These are phyloP conservation scores for Takifugu rubripes DNA, from an alignment of 2,797 vertebrate species.

Conservation along the genomic window DNA sequence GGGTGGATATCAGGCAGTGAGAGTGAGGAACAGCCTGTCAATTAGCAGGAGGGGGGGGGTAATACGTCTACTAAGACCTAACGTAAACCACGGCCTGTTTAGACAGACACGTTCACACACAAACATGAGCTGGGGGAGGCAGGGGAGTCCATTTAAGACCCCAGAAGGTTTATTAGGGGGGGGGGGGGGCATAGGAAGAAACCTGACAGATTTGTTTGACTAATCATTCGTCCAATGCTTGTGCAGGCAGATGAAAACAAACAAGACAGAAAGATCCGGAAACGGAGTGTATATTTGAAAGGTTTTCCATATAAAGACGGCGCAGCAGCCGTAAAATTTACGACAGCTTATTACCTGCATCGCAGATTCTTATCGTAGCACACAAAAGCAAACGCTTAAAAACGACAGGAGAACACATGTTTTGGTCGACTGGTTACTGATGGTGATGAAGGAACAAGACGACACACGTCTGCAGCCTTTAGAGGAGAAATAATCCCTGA, in stretches of 20 bases:
- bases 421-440: constrained; percentile 56
- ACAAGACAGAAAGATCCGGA: constrained; percentile 1
- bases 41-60: constrained; percentile 32
- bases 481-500: constrained; percentile 53
- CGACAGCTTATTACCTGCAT: constrained; percentile 40
- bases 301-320: neutral
- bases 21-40: constrained; percentile 47
- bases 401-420: constrained; percentile 66
- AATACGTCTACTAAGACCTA: constrained; percentile 37
- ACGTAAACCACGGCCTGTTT: constrained; percentile 43
- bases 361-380: constrained; percentile 56
- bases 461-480: constrained; percentile 53
- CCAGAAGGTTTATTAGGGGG: constrained; percentile 2
- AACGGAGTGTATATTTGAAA: neutral
- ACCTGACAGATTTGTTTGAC: constrained; percentile 37
- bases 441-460: constrained; percentile 50
- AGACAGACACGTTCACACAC: constrained; percentile 37
- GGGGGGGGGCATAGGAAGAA: neutral
- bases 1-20: constrained; percentile 9
- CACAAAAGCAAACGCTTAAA: constrained; percentile 60
- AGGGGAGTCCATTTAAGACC: constrained; percentile 28
- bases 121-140: constrained; percentile 52
- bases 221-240: constrained; percentile 36
- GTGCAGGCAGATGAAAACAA: constrained; percentile 36
- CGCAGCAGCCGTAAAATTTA: constrained; percentile 53